A percentile compares a stretch with the other conserved stretches of the same genome.
Conservation (phyloP, 2,888 invertebrate species). For the Ctena decussata region DNA sequence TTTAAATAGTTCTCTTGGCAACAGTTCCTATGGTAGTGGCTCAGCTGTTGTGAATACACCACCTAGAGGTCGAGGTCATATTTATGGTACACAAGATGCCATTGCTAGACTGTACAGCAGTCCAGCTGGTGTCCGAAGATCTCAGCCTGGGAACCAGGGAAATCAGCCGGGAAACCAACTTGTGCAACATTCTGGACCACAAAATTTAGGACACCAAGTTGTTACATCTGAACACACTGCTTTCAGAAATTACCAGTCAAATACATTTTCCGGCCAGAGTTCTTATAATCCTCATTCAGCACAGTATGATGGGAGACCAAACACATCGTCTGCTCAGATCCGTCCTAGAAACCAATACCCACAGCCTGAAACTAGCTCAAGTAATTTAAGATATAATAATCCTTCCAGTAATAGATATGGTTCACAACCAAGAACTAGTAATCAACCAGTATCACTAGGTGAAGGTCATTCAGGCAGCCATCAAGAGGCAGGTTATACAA, state of each 20-base stretch:
- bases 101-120: constrained; percentile 71
- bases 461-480: background rate
- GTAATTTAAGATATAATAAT: background rate
- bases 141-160: constrained; percentile 33
- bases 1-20: constrained; percentile 61
- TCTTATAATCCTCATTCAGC: background rate
- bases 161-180: background rate
- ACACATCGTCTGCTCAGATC: background rate
- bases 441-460: background rate
- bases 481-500: background rate
- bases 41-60: constrained; percentile 36
- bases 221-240: constrained; percentile 1
- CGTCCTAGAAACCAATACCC: background rate
- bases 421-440: background rate
- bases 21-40: constrained; percentile 24
- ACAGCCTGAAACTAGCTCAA: background rate
- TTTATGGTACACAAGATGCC: constrained; percentile 70
- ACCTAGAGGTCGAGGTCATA: constrained; percentile 43
- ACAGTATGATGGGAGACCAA: background rate
- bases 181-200: background rate
- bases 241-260: background rate
- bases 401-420: background rate
- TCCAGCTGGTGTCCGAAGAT: constrained; percentile 52
- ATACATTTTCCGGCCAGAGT: background rate
- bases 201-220: background rate